Percentiles rank a stretch among this genome's conserved stretches.
Conservation (phyloP, 1,140 invertebrate species). For the Mizuhopecten yessoensis region DNA sequence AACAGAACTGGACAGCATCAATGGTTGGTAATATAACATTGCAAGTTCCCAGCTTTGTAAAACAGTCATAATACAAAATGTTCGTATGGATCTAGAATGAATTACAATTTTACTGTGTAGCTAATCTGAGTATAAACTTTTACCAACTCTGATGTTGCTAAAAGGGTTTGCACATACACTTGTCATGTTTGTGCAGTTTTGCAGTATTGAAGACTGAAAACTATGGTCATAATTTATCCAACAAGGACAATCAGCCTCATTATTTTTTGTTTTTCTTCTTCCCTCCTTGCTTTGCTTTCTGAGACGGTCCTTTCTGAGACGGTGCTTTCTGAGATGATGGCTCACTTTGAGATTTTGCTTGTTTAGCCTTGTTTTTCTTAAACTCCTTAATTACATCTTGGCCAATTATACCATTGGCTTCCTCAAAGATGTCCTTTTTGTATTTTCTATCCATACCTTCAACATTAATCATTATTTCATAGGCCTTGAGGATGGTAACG, state of each 20-base stretch:
- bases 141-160: no score
- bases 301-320: neutral
- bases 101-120: no score
- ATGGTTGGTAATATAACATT: no score
- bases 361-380: neutral
- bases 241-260: neutral
- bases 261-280: slow-evolving; percentile 22
- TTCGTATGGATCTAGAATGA: no score
- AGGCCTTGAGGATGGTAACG: neutral
- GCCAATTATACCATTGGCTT: neutral
- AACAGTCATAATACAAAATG: no score
- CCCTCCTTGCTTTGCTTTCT: no score
- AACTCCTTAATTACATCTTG: neutral
- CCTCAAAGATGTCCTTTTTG: neutral
- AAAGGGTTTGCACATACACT: no score
- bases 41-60: no score
- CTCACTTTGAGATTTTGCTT: neutral
- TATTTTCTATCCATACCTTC: neutral
- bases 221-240: neutral
- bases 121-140: no score
- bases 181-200: no score
- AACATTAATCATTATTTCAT: neutral
- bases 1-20: no score
- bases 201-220: no score
- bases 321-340: neutral